Evolutionary conservation across 2,888 invertebrate species (phyloP).

Genomic region (Unio delphinus): DNA sequence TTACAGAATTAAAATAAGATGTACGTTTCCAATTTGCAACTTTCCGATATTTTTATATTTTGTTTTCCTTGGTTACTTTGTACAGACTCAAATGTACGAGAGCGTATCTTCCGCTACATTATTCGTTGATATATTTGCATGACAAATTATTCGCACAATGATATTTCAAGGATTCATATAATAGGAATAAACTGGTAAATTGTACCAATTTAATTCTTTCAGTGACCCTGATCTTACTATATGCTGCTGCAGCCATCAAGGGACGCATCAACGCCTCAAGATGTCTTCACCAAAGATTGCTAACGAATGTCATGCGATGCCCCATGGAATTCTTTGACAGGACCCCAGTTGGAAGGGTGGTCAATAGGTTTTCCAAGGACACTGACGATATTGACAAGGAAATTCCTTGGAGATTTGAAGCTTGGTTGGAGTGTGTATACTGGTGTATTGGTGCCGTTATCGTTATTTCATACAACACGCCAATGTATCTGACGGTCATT

Average conservation of each 20-base stretch:
- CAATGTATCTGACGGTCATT: constrained; percentile 55
- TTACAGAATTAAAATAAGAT: too few relatives aligned
- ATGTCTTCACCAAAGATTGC: not conserved
- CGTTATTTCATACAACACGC: constrained; percentile 66
- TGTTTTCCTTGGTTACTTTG: too few relatives aligned
- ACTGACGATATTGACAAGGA: constrained; percentile 44
- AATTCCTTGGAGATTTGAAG: constrained; percentile 30
- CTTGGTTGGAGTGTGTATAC: constrained; percentile 31
- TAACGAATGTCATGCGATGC: constrained; percentile 5
- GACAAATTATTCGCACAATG: too few relatives aligned
- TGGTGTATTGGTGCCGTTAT: constrained; percentile 60
- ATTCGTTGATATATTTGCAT: too few relatives aligned
- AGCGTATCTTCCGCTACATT: too few relatives aligned
- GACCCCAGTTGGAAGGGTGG: constrained; percentile 14
- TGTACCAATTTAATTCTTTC: not conserved
- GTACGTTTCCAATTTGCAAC: too few relatives aligned
- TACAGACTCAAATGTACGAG: too few relatives aligned
- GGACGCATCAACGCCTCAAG: constrained; percentile 57
- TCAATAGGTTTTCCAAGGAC: constrained; percentile 61
- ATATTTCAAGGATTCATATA: too few relatives aligned
- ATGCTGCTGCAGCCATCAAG: not conserved
- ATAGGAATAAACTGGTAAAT: too few relatives aligned
- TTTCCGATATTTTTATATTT: too few relatives aligned
- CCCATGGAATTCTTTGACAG: constrained; percentile 14
- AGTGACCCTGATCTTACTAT: not conserved